Conservation (phyloP, 2,113 vertebrate species). For the Haplochromis burtoni region DNA sequence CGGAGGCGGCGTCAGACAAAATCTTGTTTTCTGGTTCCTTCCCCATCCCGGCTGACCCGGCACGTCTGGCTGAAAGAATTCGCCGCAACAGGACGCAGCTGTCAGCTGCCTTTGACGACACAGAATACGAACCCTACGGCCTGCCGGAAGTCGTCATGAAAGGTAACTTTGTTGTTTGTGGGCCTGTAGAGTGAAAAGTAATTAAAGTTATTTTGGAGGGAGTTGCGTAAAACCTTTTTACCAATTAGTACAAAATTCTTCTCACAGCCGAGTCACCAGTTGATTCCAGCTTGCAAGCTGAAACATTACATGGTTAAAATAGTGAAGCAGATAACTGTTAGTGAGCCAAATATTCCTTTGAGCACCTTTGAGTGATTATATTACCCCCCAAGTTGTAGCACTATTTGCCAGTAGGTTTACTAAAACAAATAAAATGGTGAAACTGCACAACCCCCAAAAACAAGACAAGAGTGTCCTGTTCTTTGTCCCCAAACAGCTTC, state of each 20-base stretch:
- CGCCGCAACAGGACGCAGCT: slow-evolving; percentile 65
- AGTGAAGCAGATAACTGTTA: neutral
- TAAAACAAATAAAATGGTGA: neutral
- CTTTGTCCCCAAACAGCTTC: neutral
- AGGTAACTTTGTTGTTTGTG: slow-evolving; percentile 41
- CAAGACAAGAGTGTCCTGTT: neutral
- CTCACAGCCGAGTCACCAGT: neutral
- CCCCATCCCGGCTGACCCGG: slow-evolving; percentile 68
- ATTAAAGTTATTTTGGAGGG: neutral
- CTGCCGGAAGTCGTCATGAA: slow-evolving; percentile 80
- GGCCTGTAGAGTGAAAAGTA: neutral
- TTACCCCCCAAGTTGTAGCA: neutral
- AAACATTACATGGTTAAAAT: neutral
- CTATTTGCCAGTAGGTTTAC: rapidly evolving
- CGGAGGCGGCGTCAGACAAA: neutral
- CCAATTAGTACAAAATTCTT: neutral
- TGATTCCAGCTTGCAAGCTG: neutral
- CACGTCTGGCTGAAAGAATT: slow-evolving; percentile 70
- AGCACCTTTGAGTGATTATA: neutral
- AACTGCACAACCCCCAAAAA: neutral
- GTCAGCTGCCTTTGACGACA: slow-evolving; percentile 76
- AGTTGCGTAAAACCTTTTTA: neutral
- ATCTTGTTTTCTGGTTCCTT: slow-evolving; percentile 59
- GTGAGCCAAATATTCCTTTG: neutral
- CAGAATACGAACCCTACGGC: slow-evolving; percentile 77